phyloP scores from a whole-genome alignment of 2,113 vertebrate genomes.

The Clarias magur region DNA sequence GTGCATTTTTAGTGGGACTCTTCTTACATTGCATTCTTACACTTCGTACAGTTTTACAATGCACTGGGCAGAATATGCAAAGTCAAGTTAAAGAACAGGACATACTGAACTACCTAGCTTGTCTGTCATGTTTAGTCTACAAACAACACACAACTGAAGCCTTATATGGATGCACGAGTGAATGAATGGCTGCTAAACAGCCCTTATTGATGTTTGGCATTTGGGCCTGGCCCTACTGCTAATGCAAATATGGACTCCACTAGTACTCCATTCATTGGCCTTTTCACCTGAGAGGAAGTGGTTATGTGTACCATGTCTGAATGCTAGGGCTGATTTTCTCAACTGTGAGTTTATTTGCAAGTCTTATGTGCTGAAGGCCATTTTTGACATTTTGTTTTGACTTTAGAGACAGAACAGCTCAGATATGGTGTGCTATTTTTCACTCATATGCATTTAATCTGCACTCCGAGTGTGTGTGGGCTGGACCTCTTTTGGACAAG shows the following conservation, averaged over 20 bases:
- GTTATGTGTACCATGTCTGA: constrained; percentile 42
- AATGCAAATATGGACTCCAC: constrained; percentile 49
- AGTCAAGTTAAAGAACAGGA: constrained; percentile 49
- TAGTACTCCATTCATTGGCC: constrained; percentile 35
- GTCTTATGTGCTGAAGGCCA: constrained; percentile 25
- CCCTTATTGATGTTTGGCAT: constrained; percentile 55
- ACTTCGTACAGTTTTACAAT: not conserved
- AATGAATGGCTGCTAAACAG: constrained; percentile 53
- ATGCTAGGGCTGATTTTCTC: not conserved
- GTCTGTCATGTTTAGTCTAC: constrained; percentile 38
- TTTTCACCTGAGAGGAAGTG: constrained; percentile 43
- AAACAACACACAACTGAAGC: constrained; percentile 42
- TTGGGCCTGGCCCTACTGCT: constrained; percentile 26
- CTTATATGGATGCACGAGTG: constrained; percentile 33
- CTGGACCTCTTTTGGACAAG: not conserved
- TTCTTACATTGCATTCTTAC: not conserved
- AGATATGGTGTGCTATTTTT: not conserved
- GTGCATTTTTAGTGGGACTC: not conserved
- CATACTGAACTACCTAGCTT: constrained; percentile 13
- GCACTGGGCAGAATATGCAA: not conserved
- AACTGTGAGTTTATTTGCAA: not conserved
- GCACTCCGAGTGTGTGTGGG: not conserved
- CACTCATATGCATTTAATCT: not conserved
- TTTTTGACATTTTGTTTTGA: constrained; percentile 28
- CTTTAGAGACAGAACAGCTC: constrained; percentile 2